Base-by-base conservation (phyloP, 2,113 vertebrate genomes). In the Terrapene triunguis region DNA sequence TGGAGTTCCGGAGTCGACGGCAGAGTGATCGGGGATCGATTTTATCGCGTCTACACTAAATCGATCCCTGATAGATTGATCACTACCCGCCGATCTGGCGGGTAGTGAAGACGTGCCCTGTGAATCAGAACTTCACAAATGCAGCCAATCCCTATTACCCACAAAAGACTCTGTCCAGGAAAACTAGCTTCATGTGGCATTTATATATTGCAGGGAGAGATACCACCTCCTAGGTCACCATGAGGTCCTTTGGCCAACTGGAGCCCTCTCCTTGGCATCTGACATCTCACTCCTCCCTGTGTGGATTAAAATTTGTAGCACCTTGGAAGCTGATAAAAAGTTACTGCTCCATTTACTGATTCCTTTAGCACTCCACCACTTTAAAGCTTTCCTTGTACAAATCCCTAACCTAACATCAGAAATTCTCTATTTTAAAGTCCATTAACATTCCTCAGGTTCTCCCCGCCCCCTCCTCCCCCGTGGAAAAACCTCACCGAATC, bases 141-240 rank as follows among this genome's bases (percentile, higher is more conserved):
- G 82, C 50, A 74, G 76, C 59, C 86, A 6, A 59, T 51, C 51
- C 92, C 74, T 88, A 86, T 79, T 72, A 6, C 50, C 57, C 79
- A 25, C 93, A 91, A 79, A 76, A 22, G 35, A 7, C 53, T 87
- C 88, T 27, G 29, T 19, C 6, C 54, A 57, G 88, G 50, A 89
- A 25, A 87, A 80, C 59, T 55, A 91, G 48, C n/a, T 50, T 11
- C 62, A 10, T 0, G 4, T 10, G 57, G 72, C 17, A 74, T 11
- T 50, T 51, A 55, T 80, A 74, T 82, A 88, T 54, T 88, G 22
- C 42, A 5, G 48, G 2, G 7, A 62, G 92, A 80, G 0, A 72
- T 80, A 90, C 4, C 59, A 42, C 57, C 82, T 62, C 88, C 81
- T 0, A 25, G 35, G 35, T 13, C 44, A 5, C 48, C 13, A 0